These are phyloP conservation scores for Gonatopus flavifemur DNA, from an alignment of 1,140 invertebrate genomes.

Conservation along the genomic window DNA sequence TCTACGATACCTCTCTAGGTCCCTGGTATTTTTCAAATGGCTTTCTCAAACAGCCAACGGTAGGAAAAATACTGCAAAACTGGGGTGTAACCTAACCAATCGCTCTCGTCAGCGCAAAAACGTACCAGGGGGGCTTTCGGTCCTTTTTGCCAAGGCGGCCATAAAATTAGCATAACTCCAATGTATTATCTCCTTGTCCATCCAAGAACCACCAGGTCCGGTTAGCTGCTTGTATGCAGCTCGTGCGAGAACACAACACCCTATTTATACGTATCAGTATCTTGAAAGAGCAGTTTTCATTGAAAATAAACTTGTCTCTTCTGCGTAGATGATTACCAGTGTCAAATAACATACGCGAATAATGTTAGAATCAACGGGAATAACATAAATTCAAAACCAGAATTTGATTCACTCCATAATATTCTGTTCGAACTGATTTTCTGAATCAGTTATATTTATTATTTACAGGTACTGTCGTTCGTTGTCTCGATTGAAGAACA, in stretches of 20 bases:
- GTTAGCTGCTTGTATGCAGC: constrained; percentile 6
- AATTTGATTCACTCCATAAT: no score
- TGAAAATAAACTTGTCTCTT: constrained; percentile 23
- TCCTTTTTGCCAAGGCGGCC: constrained; percentile 30
- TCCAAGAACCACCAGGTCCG: constrained; percentile 15
- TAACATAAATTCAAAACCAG: no score
- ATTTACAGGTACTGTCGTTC: no score
- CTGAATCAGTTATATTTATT: no score
- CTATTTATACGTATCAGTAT: constrained; percentile 8
- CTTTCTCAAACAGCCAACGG: no score
- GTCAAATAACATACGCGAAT: no score
- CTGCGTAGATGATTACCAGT: constrained; percentile 11
- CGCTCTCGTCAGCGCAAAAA: constrained; percentile 34
- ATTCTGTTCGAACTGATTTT: no score
- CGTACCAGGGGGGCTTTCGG: constrained; percentile 26
- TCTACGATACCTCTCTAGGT: no score
- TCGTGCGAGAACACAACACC: constrained; percentile 2
- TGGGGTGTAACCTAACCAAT: constrained; percentile 19
- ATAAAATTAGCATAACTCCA: constrained; percentile 48
- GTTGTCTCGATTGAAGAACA: no score
- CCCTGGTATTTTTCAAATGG: no score
- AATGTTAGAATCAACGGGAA: no score
- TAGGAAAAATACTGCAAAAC: no score
- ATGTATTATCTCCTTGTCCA: constrained; percentile 36
- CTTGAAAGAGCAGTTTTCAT: constrained; percentile 19